Conservation (phyloP, 2,797 vertebrate genomes). For the Siniperca scherzeri region DNA sequence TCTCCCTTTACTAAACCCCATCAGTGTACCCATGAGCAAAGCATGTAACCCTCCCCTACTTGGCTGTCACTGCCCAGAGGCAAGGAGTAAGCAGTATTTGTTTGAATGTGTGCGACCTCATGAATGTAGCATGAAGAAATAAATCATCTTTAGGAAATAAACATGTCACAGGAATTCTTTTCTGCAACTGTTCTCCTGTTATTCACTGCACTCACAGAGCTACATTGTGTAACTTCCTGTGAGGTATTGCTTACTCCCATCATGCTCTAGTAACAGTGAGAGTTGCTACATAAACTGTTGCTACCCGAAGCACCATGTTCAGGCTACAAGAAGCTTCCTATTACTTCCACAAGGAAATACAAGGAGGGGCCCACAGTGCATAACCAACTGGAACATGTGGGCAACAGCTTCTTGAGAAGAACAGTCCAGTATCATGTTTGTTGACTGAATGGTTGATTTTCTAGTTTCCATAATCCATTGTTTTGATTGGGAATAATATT, state of each 20-base stretch:
- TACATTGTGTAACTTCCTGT: constrained; percentile 65
- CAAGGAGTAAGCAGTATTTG: not conserved
- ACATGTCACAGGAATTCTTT: constrained; percentile 35
- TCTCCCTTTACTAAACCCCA: not conserved
- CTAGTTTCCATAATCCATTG: not conserved
- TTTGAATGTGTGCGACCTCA: not conserved
- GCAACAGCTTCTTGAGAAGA: not conserved
- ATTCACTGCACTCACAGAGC: constrained; percentile 6
- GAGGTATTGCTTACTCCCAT: constrained; percentile 42
- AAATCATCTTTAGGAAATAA: constrained; percentile 47
- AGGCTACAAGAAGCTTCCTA: constrained; percentile 29
- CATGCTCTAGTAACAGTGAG: constrained; percentile 19
- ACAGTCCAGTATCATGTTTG: not conserved
- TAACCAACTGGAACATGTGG: constrained; percentile 44
- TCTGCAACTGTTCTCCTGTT: constrained; percentile 40
- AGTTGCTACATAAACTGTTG: constrained; percentile 55
- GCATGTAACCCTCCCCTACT: not conserved
- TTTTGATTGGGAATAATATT: not conserved
- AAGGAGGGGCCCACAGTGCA: not conserved
- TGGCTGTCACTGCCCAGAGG: constrained; percentile 16
- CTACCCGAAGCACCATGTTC: constrained; percentile 4
- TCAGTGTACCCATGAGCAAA: not conserved
- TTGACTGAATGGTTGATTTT: not conserved
- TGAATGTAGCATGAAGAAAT: constrained; percentile 19
- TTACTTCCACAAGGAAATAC: constrained; percentile 39